Evolutionary conservation across 2,888 invertebrate genomes (phyloP).

Genomic region (Drosophila vallismaia): DNA sequence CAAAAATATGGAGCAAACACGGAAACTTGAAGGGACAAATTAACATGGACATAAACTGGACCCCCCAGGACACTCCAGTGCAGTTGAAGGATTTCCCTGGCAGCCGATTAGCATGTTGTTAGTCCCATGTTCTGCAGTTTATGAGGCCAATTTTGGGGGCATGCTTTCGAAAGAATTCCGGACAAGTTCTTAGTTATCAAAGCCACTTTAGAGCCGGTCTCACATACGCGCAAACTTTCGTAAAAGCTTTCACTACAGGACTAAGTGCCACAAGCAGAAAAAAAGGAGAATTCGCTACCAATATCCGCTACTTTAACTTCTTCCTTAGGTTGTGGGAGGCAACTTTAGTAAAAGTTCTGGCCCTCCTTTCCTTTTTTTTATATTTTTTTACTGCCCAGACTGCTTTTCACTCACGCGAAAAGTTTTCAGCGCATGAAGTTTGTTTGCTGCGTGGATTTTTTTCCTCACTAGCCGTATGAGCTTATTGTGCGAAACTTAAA

Average conservation of each 20-base stretch:
- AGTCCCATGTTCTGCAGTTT: conserved; percentile 33
- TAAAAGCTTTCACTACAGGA: conserved; percentile 43
- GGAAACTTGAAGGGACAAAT: conserved; percentile 61
- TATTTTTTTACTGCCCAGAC: conserved; percentile 44
- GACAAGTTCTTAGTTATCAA: conserved; percentile 25
- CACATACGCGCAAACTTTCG: conserved; percentile 15
- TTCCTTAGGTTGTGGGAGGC: conserved; percentile 39
- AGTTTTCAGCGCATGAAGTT: conserved; percentile 75
- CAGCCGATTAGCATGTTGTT: conserved; percentile 63
- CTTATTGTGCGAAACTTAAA: conserved; percentile 72
- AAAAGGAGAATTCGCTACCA: conserved; percentile 48
- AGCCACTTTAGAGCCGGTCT: conserved; percentile 38
- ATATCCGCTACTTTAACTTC: conserved; percentile 72
- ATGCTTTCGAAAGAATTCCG: conserved; percentile 19
- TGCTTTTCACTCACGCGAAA: conserved; percentile 58
- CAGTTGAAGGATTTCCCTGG: conserved; percentile 29
- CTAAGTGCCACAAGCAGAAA: conserved; percentile 37
- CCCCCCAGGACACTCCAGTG: conserved; percentile 17
- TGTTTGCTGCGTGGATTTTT: conserved; percentile 27
- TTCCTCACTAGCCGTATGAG: conserved; percentile 36
- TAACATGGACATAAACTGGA: conserved; percentile 62
- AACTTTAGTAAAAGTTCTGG: conserved; percentile 57
- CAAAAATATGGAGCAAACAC: conserved; percentile 40
- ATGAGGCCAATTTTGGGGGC: conserved; percentile 35
- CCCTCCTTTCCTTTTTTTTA: conserved; percentile 43